Evolutionary conservation across 2,888 invertebrate species (phyloP), one percentile per base, ranked within the genome.

Genomic region (Syritta pipiens): DNA sequence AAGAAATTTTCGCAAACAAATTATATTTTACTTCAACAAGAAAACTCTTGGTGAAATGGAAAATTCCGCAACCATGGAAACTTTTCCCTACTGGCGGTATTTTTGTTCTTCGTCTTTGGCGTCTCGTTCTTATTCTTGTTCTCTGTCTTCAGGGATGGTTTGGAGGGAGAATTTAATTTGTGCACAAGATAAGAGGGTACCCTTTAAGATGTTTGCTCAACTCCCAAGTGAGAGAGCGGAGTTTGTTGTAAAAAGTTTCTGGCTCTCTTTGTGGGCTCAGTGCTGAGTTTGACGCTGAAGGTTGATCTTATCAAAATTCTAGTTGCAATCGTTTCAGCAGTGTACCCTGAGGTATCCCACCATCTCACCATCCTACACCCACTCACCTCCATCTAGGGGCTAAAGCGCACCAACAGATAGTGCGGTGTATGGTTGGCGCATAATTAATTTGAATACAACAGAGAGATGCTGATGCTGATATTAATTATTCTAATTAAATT

Each of bases 11-110:
- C 14, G 24, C 51, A 57, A 76, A 71, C 76, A 77, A 77, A 77
- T 77, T 77, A 77, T 65, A 65, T 72, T 75, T 77, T 48, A 77
- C 77, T 77, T 59, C 65, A 71, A 72, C 59, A 77, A 77, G 72
- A 59, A 65, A 60, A 77, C 65, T 72, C 59, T 53, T 63, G 42
- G 69, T 63, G 51, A 57, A 77, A 71, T 72, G 59, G 71, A 65
- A 71, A 77, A 77, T 59, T 65, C 63, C 42, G 51, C 44, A 77
- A 40, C 44, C 65, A 71, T 72, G 53, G 40, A 59, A 77, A 77
- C 51, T 72, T 77, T 77, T 72, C 28, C 49, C 42, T 42, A 14
- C 19, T 19, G 10, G 3, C 20, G 19, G 19, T 40, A 14, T 4
- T 20, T 14, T 30, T 4, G 20, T 40, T 57, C 42, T 26, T 30